Base-by-base conservation (phyloP, 2,797 vertebrate species). In the Enteromius fasciolatus region DNA sequence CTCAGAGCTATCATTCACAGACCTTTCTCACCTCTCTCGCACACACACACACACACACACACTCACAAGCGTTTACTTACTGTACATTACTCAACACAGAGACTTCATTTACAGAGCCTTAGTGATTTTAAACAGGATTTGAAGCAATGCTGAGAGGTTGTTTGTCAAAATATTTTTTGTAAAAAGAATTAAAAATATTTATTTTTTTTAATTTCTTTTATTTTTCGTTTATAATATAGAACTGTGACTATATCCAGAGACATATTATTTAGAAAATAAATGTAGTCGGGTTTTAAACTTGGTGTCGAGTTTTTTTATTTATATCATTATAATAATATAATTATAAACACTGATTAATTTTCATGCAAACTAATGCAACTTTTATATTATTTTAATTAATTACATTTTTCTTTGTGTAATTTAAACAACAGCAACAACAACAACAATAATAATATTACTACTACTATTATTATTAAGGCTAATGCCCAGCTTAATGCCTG, bases 1-100 rank as follows among this genome's bases (percentile, higher is more conserved):
- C 91, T 85, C 39, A 36, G 74, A n/a, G 74, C 80, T 79, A 89
- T 92, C 86, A 90, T 87, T 92, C 88, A 92, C 80, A 68, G 76
- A 83, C 85, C 87, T 83, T 77, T 83, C 77, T 50, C 79, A 69
- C 59, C 61, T 83, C 80, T 68, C 75, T 85, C 80, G 68, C 80
- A 80, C 54, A 74, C 54, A 85, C 80, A 80, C 69, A 67, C 81
- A 67, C 52, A 36, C 77, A 77, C 54, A 85, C 80, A 80, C 69
- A 70, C 79, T 67, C 52, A 36, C 77, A 74, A 78, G 79, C 76
- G 76, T 80, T 83, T 81, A 78, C 59, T 39, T 84, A 63, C 61
- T 63, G 61, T 63, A 70, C 82, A 86, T 83, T 82, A 52, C 69
- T 61, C 67, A 76, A 80, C 39, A 18, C 59, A 78, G n/a, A 11